Base-by-base conservation (phyloP, 2,113 vertebrate species). In the Mohoua ochrocephala region DNA sequence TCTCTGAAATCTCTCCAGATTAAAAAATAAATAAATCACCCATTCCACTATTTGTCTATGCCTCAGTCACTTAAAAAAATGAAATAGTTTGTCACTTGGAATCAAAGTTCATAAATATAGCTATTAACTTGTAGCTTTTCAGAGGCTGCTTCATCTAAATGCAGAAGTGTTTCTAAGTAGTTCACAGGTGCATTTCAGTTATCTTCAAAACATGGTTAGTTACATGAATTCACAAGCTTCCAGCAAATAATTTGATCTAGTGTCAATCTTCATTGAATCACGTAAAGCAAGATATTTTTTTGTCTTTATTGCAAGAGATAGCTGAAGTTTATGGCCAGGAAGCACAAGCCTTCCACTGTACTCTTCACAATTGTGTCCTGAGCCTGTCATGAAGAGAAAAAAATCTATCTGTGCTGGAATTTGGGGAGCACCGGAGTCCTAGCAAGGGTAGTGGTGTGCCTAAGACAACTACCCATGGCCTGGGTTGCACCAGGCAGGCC, bases 391-490 rank as follows among this genome's bases (percentile, higher is more conserved):
- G 28, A 68, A 57, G 37, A 52, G 35, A 42, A 63, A 80, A 50
- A 75, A 27, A 27, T 7, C 9, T n/a, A 0, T 39, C 17, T 68
- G 18, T 42, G 15, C 5, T 41, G n/a, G 28, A 82, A 63, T 60
- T 0, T 31, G 27, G 7, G 31, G 35, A 82, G n/a, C 9, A 65
- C 31, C 26, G 60, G 67, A 57, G 27, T 35, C 22, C 17, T 10
- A 53, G 49, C 20, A 93, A 69, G 20, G 8, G 5, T 14, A 68
- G 12, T 10, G 27, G 8, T 45, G 21, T 81, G 41, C 21, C 27
- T 39, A 35, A 4, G 2, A 10, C 6, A 78, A 8, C 7, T 45
- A 31, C 4, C 11, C 0, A 0, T 45, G 10, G 4, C 23, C 17
- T 56, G 61, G 28, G 13, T 68, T 71, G 26, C 12, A 84, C 18